Evolutionary conservation across 2,113 vertebrate species (phyloP).

Genomic region (Mus pahari): DNA sequence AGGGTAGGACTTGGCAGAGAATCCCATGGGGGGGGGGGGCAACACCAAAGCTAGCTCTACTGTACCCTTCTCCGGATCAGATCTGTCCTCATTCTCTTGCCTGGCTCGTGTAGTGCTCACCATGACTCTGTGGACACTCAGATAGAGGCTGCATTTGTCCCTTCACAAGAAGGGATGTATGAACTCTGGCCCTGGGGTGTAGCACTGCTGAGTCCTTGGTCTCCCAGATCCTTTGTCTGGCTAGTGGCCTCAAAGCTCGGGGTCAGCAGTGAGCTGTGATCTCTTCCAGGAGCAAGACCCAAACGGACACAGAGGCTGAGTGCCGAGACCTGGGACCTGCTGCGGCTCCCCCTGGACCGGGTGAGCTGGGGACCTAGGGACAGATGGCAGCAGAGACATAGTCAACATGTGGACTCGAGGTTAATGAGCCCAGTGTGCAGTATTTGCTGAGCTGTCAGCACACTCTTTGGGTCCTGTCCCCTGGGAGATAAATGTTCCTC

Average conservation of each 20-base stretch:
- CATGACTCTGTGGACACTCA: rapidly evolving
- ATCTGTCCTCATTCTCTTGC: not conserved
- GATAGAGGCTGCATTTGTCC: rapidly evolving
- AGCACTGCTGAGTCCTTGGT: not conserved
- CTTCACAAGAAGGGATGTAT: rapidly evolving
- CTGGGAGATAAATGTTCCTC: not conserved
- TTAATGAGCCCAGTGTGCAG: rapidly evolving
- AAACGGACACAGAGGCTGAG: constrained; percentile 93
- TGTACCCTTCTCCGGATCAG: rapidly evolving
- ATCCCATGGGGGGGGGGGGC: not conserved
- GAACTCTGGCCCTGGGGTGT: not conserved
- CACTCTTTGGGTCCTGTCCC: not conserved
- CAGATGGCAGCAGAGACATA: rapidly evolving
- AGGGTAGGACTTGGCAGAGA: rapidly evolving
- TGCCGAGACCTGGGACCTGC: constrained; percentile 93
- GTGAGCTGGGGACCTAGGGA: constrained; percentile 82
- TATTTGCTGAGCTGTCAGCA: not conserved
- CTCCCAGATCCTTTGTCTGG: too few species aligned
- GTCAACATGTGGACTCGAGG: rapidly evolving
- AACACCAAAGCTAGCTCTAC: not conserved
- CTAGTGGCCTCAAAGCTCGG: not conserved
- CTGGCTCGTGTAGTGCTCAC: not conserved
- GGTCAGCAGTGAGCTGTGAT: not conserved
- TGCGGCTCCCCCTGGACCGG: constrained; percentile 93
- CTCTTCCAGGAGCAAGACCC: constrained; percentile 93